A percentile compares a stretch with the other conserved stretches of the same genome.
phyloP scores from a whole-genome alignment of 2,888 invertebrate genomes.

The Caenorhabditis panamensis region DNA sequence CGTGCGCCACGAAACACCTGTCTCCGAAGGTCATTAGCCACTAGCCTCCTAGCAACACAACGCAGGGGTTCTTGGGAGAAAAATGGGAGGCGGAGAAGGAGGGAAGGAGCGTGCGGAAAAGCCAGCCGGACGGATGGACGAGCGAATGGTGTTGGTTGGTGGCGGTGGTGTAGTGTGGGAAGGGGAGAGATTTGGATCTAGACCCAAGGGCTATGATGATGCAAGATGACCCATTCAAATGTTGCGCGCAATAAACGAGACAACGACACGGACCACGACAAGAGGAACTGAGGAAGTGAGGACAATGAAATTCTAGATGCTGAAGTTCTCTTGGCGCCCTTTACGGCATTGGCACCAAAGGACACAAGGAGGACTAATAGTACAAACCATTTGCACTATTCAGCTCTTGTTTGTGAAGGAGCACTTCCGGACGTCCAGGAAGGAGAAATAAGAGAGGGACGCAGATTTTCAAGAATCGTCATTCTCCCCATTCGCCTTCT shows the following conservation, averaged over 20 bases:
- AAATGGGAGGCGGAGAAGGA: background rate
- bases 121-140: conserved; percentile 13
- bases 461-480: too few relatives aligned
- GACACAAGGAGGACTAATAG: conserved; percentile 1
- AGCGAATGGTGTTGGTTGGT: conserved; percentile 28
- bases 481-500: too few relatives aligned
- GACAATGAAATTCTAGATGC: conserved; percentile 22
- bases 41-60: conserved; percentile 33
- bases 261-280: conserved; percentile 1
- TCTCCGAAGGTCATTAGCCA: conserved; percentile 43
- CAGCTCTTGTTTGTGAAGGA: background rate
- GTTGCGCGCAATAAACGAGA: conserved; percentile 31
- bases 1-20: conserved; percentile 25
- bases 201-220: conserved; percentile 44
- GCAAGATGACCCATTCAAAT: conserved; percentile 58
- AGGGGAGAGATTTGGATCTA: conserved; percentile 45
- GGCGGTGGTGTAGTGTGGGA: background rate
- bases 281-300: background rate
- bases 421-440: background rate
- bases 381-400: background rate
- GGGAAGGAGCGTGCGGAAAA: conserved; percentile 16
- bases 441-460: too few relatives aligned
- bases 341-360: too few relatives aligned
- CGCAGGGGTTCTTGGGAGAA: too few relatives aligned
- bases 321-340: too few relatives aligned